A percentile compares a stretch with the other conserved stretches of the same genome.
phyloP scores from a whole-genome alignment of 2,797 vertebrate species.

The Malacoraja senta region DNA sequence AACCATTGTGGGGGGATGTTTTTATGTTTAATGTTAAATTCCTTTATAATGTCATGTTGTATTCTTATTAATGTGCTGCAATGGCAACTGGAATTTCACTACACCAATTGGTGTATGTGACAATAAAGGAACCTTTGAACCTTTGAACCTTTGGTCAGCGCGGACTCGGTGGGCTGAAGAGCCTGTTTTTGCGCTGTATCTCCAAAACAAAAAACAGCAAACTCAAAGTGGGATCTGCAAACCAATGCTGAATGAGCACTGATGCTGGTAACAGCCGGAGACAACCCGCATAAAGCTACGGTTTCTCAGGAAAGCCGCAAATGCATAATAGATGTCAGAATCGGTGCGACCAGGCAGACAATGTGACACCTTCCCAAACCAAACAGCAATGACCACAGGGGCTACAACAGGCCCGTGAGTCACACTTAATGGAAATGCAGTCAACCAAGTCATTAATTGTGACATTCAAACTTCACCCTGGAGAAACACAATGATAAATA shows the following conservation, averaged over 20 bases:
- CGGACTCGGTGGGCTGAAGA: no score
- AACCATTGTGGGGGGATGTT: no score
- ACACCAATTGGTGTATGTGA: no score
- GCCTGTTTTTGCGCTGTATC: no score
- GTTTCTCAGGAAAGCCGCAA: neutral
- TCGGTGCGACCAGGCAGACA: neutral
- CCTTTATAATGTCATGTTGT: no score
- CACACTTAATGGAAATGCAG: neutral
- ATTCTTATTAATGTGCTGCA: no score
- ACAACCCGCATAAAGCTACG: neutral
- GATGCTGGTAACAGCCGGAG: neutral
- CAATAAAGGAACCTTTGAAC: no score
- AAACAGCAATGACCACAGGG: neutral
- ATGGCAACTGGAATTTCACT: no score
- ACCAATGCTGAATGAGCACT: neutral
- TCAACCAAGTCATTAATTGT: neutral
- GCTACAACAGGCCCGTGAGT: neutral
- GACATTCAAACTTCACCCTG: neutral
- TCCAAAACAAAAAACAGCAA: no score
- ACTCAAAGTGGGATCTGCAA: neutral
- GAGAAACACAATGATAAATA: neutral
- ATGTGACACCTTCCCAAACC: neutral
- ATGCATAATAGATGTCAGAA: neutral
- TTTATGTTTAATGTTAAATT: no score
- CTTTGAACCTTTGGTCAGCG: no score